phyloP scores from a whole-genome alignment of 2,888 invertebrate genomes.

The Clostera curtula region DNA sequence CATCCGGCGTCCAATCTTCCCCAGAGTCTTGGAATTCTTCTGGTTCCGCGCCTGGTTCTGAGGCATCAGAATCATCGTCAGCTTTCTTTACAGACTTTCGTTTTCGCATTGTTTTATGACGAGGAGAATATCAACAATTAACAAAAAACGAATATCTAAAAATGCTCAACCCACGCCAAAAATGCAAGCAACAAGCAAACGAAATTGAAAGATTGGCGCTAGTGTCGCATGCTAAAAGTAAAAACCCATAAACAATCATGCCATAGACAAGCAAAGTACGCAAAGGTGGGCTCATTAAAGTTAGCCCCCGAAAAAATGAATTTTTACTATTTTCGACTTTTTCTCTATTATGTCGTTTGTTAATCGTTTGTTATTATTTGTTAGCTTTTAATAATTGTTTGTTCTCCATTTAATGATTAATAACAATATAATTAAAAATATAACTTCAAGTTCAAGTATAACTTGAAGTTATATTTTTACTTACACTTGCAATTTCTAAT shows the following conservation, averaged over 20 bases:
- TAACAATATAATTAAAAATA: too few species aligned
- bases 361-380: too few species aligned
- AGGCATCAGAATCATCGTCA: slow-evolving; percentile 65
- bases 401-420: too few species aligned
- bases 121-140: slow-evolving; percentile 10
- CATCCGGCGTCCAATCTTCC: slow-evolving; percentile 74
- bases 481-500: too few species aligned
- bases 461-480: too few species aligned
- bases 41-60: slow-evolving; percentile 60
- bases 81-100: slow-evolving; percentile 63
- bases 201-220: slow-evolving; percentile 7
- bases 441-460: too few species aligned
- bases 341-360: too few species aligned
- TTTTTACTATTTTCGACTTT: too few species aligned
- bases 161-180: slow-evolving; percentile 33
- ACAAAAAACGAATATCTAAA: slow-evolving; percentile 14
- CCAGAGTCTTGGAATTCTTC: slow-evolving; percentile 74
- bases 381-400: too few species aligned
- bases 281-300: too few species aligned
- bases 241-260: neutral
- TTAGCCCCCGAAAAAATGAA: too few species aligned
- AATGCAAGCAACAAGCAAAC: slow-evolving; percentile 20
- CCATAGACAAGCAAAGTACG: neutral
- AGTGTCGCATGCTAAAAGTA: neutral
- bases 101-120: slow-evolving; percentile 65